These are phyloP conservation scores for Sphyrna mokarran DNA, from an alignment of 2,113 vertebrate species.

Conservation along the genomic window DNA sequence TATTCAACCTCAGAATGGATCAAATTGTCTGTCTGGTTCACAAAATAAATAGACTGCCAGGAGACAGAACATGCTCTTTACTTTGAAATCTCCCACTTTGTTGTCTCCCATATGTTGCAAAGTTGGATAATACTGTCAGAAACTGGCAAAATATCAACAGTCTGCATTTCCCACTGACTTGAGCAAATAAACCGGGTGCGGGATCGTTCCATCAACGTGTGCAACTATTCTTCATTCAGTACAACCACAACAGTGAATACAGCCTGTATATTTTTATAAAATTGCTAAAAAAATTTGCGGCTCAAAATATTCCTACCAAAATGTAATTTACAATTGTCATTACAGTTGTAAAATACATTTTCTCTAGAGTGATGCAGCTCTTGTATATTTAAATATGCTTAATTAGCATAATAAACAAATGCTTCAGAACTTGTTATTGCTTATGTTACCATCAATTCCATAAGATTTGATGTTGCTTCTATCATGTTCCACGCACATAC, in stretches of 20 bases:
- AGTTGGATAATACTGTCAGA: not conserved
- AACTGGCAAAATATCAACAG: not conserved
- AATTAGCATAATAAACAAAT: not conserved
- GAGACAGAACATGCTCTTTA: not conserved
- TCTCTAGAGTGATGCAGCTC: not conserved
- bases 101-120: not conserved
- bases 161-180: conserved; percentile 1
- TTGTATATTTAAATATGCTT: not conserved
- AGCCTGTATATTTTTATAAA: not conserved
- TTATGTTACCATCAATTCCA: not conserved
- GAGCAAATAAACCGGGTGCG: not conserved
- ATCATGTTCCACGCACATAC: too few species aligned
- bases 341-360: not conserved
- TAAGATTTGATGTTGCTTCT: not conserved
- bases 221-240: not conserved
- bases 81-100: not conserved
- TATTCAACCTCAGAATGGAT: not conserved
- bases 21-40: not conserved
- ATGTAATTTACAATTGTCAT: not conserved
- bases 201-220: not conserved
- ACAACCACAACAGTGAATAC: not conserved
- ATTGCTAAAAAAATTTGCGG: not conserved
- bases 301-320: not conserved
- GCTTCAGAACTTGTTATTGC: not conserved
- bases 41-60: not conserved